Base-by-base conservation (phyloP, 53 echinoderm and acorn worm genomes). In the Arbacia lixula region DNA sequence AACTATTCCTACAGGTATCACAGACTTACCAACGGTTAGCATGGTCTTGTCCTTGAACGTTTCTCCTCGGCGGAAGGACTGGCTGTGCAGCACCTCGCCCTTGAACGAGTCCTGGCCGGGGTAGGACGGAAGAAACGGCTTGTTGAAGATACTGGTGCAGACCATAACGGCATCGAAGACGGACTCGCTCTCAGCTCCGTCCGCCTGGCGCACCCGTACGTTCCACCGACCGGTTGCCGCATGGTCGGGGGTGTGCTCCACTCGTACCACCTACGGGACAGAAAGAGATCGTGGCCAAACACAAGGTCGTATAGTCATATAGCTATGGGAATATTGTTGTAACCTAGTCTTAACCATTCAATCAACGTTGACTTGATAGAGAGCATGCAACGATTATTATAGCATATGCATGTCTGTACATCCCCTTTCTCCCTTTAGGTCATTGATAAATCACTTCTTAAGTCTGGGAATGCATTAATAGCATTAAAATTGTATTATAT, bases 101-200 rank as follows among this genome's bases (percentile, higher is more conserved):
- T 55, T 54, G 38, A 92, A 92, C 4, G 78, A 57, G 26, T 87
- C 84, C 66, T 82, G 66, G 12, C 92, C 92, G 1, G 85, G 80
- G 72, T 88, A 89, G 16, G 73, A 20, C 6, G 92, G 92, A 0
- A 68, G 62, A 31, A 64, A 86, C 6, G 86, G 80, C 10, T 89
- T 82, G 34, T 78, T 74, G 67, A 81, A 86, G 40, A 85, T 69
- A 35, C 92, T 88, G 20, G 88, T 92, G 53, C 71, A 74, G 19
- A 92, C 88, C 60, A 92, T 92, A 14, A 92, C 86, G 3, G 91
- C 91, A 56, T 91, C 91, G 40, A 85, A 91, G 1, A 85, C 32
- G 4, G 85, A 88, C 29, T 42, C 67, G 52, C 36, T 71, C 53
- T 69, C 74, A 26, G 57, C 25, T 10, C 64, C 72, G 56, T 69